Conservation (phyloP, 2,797 vertebrate genomes). For the Cetoscarus ocellatus region DNA sequence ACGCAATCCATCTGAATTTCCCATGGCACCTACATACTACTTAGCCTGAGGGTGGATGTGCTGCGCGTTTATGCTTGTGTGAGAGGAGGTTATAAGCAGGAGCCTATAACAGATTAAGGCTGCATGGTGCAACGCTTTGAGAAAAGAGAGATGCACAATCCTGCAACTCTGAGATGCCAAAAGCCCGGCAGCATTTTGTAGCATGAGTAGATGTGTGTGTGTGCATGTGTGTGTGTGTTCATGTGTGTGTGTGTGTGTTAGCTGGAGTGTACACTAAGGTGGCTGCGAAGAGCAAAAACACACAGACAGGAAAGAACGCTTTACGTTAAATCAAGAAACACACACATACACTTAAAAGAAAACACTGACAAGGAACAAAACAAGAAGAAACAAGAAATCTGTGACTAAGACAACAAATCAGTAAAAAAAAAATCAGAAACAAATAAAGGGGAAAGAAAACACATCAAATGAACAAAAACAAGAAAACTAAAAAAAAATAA, state of each 20-base stretch:
- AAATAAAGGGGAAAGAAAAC: no score
- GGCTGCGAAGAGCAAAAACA: no score
- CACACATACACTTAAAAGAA: no score
- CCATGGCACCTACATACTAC: slow-evolving; percentile 66
- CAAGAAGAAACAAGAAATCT: no score
- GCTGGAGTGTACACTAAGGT: background rate
- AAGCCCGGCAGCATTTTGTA: slow-evolving; percentile 60
- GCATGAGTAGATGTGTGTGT: slow-evolving; percentile 22
- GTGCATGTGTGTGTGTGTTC: slow-evolving; percentile 1
- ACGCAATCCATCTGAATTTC: slow-evolving; percentile 69
- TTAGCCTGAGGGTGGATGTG: slow-evolving; percentile 67
- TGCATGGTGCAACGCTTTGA: slow-evolving; percentile 56
- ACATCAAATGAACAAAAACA: no score
- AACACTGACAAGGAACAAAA: no score
- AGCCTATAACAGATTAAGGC: slow-evolving; percentile 71
- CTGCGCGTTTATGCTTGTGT: slow-evolving; percentile 54
- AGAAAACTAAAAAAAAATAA: no score
- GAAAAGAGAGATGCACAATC: slow-evolving; percentile 64
- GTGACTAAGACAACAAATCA: no score
- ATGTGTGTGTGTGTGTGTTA: background rate
- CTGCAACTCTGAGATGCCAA: slow-evolving; percentile 61
- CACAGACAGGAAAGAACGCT: no score
- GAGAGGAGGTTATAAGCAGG: slow-evolving; percentile 59
- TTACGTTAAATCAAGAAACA: no score
- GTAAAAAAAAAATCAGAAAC: no score